These are phyloP conservation scores for Rhyacophila evoluta DNA, from an alignment of 2,888 invertebrate genomes.

Conservation along the genomic window DNA sequence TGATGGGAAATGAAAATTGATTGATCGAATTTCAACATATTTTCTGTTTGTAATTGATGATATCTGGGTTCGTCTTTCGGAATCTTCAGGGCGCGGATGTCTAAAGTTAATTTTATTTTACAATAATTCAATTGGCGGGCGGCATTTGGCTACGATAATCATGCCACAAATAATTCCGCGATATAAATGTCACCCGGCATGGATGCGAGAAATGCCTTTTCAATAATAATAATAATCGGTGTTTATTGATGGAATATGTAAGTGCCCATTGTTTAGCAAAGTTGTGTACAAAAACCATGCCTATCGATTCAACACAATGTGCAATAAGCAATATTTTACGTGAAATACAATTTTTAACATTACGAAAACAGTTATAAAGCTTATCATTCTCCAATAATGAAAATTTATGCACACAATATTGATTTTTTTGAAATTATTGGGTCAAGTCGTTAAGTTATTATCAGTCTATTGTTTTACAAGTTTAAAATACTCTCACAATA, in stretches of 20 bases:
- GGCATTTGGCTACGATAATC: too few relatives aligned
- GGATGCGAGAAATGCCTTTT: not conserved
- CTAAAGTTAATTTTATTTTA: too few relatives aligned
- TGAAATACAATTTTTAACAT: not conserved
- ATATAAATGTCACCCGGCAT: too few relatives aligned
- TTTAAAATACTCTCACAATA: not conserved
- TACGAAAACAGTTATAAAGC: not conserved
- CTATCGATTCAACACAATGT: too few relatives aligned
- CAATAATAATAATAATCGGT: not conserved
- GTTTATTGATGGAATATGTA: constrained; percentile 3
- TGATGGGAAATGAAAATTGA: too few relatives aligned
- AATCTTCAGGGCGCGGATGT: too few relatives aligned
- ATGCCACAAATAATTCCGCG: too few relatives aligned
- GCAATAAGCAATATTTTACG: not conserved
- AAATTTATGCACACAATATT: constrained; percentile 4
- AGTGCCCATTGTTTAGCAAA: not conserved
- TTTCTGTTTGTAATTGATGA: too few relatives aligned
- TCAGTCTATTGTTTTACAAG: not conserved
- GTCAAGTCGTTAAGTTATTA: not conserved
- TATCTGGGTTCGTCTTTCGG: too few relatives aligned
- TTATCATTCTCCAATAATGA: not conserved
- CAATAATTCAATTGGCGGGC: too few relatives aligned
- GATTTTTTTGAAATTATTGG: not conserved
- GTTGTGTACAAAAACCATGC: not conserved
- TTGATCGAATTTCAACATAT: too few relatives aligned